These are phyloP conservation scores for Thunnus maccoyii DNA, from an alignment of 2,113 vertebrate species.

Conservation along the genomic window DNA sequence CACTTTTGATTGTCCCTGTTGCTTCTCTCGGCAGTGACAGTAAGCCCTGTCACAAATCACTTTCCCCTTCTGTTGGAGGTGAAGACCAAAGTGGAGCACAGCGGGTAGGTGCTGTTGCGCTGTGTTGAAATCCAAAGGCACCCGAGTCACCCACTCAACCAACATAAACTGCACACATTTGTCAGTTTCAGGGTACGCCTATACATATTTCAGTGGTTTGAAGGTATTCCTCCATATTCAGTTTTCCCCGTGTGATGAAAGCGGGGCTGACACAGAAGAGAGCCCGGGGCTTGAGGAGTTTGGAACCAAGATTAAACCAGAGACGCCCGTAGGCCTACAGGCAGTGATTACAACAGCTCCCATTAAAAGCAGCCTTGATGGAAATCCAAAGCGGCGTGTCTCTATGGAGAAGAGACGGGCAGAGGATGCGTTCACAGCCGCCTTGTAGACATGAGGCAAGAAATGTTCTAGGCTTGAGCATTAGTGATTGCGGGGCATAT, in stretches of 20 bases:
- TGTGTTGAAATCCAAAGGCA: constrained; percentile 50
- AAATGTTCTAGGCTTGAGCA: constrained; percentile 27
- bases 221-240: constrained; percentile 61
- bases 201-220: constrained; percentile 71
- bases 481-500: constrained; percentile 38
- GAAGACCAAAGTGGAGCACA: constrained; percentile 60
- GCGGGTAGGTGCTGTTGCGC: constrained; percentile 34
- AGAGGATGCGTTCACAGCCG: constrained; percentile 20
- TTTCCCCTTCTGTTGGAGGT: constrained; percentile 40
- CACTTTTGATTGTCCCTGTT: constrained; percentile 60
- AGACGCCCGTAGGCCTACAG: constrained; percentile 65
- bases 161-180: constrained; percentile 54
- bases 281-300: constrained; percentile 57
- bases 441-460: constrained; percentile 44
- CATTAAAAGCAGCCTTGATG: constrained; percentile 69
- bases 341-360: constrained; percentile 68
- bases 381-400: constrained; percentile 56
- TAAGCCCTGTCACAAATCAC: constrained; percentile 55
- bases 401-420: constrained; percentile 46
- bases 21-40: constrained; percentile 52
- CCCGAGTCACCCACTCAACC: constrained; percentile 58
- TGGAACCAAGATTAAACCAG: constrained; percentile 72
- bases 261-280: constrained; percentile 64
- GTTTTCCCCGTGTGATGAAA: constrained; percentile 64
- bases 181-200: constrained; percentile 43